Base-by-base conservation (phyloP, 64 coral and sea anemone species). In the Catalaphyllia jardinei region DNA sequence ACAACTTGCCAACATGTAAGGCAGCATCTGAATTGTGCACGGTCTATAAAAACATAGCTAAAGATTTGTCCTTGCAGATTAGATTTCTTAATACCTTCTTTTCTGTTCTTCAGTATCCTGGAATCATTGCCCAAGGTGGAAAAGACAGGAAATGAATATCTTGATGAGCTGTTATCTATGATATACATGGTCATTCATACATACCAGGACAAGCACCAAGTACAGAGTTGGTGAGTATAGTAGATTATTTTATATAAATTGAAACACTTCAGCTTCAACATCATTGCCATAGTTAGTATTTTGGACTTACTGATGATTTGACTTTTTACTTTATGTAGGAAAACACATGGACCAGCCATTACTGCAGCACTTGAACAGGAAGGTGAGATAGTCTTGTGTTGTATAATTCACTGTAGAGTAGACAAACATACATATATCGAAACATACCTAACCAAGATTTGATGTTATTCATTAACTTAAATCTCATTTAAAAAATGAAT, bases 181-280 rank as follows among this genome's bases (percentile, higher is more conserved):
- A 87, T 96, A 8, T 88, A 90, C 49, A 84, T 92, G 63, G 80
- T 96, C 28, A 84, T 96, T 29, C 94, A 93, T 80, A 96, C 94
- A 52, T 96, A 96, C 76, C 91, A 96, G 60, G 91, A 96, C 71
- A 96, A 96, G 27, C 94, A 96, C 38, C 52, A 67, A 52, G 75
- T 96, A 31, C 88, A 90, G 18, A 52, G 55, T 76, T 82, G 90
- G 94, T 89, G 18, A 50, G 59, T 62, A 22, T n/a, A 28, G n/a
- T 7, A 46, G 42, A 46, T 46, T 46, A 46, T 4, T 4, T 46
- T 46, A 46, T 46, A 5, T 46, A 46, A 3, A 46, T 6, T 46
- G 42, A 46, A n/a, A 46, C 42, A 46, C 42, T 5, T 46, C 42
- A 7, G 0, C 4, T 46, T 46, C 42, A 46, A 46, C 42, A 46